Percentiles rank a stretch among this genome's conserved stretches.
phyloP scores from a whole-genome alignment of 2,888 invertebrate genomes.

The Stenchaetothrips biformis region DNA sequence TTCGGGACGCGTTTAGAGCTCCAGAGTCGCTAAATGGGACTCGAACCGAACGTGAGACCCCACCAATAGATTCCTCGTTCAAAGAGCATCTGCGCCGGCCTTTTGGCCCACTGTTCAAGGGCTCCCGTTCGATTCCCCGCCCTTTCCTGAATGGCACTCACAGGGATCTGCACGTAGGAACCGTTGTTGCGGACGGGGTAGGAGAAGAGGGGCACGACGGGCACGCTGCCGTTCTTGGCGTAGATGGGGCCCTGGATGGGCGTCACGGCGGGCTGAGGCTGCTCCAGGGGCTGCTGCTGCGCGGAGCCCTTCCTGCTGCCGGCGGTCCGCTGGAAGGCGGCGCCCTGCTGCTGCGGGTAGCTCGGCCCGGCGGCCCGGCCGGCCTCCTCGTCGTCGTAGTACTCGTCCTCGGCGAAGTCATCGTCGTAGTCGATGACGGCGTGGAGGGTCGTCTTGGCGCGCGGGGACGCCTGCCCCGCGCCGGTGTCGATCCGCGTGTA shows the following conservation, averaged over 20 bases:
- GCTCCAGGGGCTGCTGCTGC: slow-evolving; percentile 46
- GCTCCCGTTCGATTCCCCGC: no score
- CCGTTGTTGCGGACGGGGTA: slow-evolving; percentile 81
- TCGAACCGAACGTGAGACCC: no score
- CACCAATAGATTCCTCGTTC: no score
- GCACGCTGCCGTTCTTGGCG: slow-evolving; percentile 73
- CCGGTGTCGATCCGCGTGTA: slow-evolving; percentile 45
- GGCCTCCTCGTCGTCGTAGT: slow-evolving; percentile 46
- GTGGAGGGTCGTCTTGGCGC: slow-evolving; percentile 60
- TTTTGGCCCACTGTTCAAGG: no score
- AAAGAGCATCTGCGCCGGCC: no score
- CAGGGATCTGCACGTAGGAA: slow-evolving; percentile 83
- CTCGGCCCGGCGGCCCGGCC: slow-evolving; percentile 28
- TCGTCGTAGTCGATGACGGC: slow-evolving; percentile 68
- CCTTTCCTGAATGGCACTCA: slow-evolving; percentile 51
- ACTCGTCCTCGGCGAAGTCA: slow-evolving; percentile 58
- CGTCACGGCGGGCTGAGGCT: slow-evolving; percentile 42
- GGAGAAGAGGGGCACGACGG: slow-evolving; percentile 80
- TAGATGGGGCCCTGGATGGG: slow-evolving; percentile 86
- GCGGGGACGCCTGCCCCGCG: slow-evolving; percentile 40
- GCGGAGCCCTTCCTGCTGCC: slow-evolving; percentile 32
- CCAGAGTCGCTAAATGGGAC: no score
- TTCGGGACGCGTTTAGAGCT: no score
- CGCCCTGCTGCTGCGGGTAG: slow-evolving; percentile 15
- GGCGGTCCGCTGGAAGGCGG: slow-evolving; percentile 34